phyloP scores from a whole-genome alignment of 2,888 invertebrate genomes.

The Busseola fusca region DNA sequence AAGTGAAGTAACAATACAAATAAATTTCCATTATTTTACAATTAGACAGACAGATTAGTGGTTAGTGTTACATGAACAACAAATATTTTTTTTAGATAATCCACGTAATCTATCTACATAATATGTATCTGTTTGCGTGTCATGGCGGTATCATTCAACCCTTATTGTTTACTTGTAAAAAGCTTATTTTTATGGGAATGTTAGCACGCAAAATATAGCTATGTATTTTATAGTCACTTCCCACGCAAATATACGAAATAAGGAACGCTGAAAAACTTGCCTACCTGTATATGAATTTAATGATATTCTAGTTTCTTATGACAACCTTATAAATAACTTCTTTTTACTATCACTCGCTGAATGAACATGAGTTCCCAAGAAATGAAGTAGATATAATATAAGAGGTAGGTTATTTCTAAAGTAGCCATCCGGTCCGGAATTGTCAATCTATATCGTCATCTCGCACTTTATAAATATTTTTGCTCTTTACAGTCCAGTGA shows the following conservation, averaged over 20 bases:
- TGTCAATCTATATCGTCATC: background rate
- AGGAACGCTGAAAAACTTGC: slow-evolving; percentile 42
- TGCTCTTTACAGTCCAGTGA: background rate
- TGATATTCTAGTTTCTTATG: slow-evolving; percentile 52
- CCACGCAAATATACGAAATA: slow-evolving; percentile 61
- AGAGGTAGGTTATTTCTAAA: background rate
- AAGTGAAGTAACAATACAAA: slow-evolving; percentile 16
- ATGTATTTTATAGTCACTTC: slow-evolving; percentile 53
- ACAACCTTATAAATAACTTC: slow-evolving; percentile 33
- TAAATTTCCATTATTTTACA: slow-evolving; percentile 6
- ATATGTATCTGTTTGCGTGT: slow-evolving; percentile 28
- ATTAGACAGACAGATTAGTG: slow-evolving; percentile 18
- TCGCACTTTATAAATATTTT: slow-evolving; percentile 1
- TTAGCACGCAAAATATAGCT: slow-evolving; percentile 53
- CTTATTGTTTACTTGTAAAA: slow-evolving; percentile 53
- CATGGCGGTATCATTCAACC: slow-evolving; percentile 31
- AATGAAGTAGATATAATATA: slow-evolving; percentile 10
- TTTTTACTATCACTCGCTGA: slow-evolving; percentile 28
- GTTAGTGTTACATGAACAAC: background rate
- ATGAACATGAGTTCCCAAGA: slow-evolving; percentile 17
- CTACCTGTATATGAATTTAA: slow-evolving; percentile 58
- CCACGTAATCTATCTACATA: background rate
- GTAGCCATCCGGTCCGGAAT: background rate
- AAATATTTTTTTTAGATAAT: slow-evolving; percentile 10
- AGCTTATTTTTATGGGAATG: slow-evolving; percentile 48